These are phyloP conservation scores for Pipistrellus pipistrellus DNA, from an alignment of 2,797 vertebrate genomes.

Conservation along the genomic window DNA sequence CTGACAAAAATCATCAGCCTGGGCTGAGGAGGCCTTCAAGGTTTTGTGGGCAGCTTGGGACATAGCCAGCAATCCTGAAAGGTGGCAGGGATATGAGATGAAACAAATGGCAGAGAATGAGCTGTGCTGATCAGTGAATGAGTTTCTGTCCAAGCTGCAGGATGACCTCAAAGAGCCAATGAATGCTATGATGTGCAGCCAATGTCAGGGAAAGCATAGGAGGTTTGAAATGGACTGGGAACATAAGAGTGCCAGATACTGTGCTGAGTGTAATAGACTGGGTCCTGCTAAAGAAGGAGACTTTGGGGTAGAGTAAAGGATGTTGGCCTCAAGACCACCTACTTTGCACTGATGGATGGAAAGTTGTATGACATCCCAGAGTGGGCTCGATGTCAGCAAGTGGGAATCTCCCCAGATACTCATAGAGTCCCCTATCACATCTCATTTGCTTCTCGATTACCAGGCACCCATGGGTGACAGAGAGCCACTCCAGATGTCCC, in stretches of 20 bases:
- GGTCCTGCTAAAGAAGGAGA: slow-evolving; percentile 96
- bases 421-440: slow-evolving; percentile 97
- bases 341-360: slow-evolving; percentile 96
- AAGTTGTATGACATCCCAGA: slow-evolving; percentile 98
- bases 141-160: slow-evolving; percentile 96
- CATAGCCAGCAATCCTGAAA: slow-evolving; percentile 96
- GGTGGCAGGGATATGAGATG: slow-evolving; percentile 94
- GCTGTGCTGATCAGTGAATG: slow-evolving; percentile 95
- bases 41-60: slow-evolving; percentile 97
- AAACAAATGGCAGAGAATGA: slow-evolving; percentile 95
- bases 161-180: slow-evolving; percentile 97
- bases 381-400: slow-evolving; percentile 96
- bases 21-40: slow-evolving; percentile 96
- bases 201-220: slow-evolving; percentile 97
- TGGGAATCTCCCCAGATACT: slow-evolving; percentile 95
- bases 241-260: slow-evolving; percentile 93
- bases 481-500: slow-evolving; percentile 91
- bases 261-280: slow-evolving; percentile 93
- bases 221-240: slow-evolving; percentile 96
- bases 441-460: slow-evolving; percentile 94
- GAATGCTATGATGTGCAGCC: slow-evolving; percentile 98
- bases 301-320: slow-evolving; percentile 97
- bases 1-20: slow-evolving; percentile 97
- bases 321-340: slow-evolving; percentile 96
- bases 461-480: slow-evolving; percentile 90